Conservation (phyloP, 2,113 vertebrate genomes). For the Phaethon lepturus region DNA sequence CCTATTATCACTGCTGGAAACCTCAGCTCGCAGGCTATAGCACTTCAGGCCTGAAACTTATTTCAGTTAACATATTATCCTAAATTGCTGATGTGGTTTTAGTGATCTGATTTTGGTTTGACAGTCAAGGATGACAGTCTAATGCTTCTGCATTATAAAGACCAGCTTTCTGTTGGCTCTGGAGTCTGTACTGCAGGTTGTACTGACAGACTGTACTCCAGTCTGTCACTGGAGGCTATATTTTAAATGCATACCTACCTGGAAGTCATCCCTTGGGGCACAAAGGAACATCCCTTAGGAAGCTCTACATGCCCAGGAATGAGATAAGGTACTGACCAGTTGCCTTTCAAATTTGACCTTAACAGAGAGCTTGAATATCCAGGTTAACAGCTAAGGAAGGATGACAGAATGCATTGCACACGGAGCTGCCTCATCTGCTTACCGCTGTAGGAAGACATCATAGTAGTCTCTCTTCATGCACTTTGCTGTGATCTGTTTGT, state of each 20-base stretch:
- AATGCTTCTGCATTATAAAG: not conserved
- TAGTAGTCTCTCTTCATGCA: constrained; percentile 91
- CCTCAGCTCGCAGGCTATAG: not conserved
- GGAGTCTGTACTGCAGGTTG: not conserved
- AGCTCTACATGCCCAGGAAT: not conserved
- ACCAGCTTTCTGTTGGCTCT: not conserved
- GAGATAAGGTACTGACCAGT: not conserved
- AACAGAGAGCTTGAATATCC: not conserved
- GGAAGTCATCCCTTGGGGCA: not conserved
- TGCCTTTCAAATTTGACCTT: not conserved
- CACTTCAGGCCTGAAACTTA: not conserved
- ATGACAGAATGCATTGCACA: not conserved
- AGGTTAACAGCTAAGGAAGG: not conserved
- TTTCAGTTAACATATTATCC: not conserved
- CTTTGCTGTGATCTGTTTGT: constrained; percentile 90
- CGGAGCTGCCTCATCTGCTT: constrained; percentile 8
- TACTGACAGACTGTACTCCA: no score
- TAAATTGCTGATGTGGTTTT: not conserved
- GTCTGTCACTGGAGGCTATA: not conserved
- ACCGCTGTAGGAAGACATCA: constrained; percentile 92
- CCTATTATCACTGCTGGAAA: not conserved
- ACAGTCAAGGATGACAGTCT: not conserved
- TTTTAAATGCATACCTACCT: not conserved
- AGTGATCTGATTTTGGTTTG: not conserved
- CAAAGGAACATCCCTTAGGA: not conserved